phyloP scores from a whole-genome alignment of 2,888 invertebrate genomes.

The Torymus tubicola region DNA sequence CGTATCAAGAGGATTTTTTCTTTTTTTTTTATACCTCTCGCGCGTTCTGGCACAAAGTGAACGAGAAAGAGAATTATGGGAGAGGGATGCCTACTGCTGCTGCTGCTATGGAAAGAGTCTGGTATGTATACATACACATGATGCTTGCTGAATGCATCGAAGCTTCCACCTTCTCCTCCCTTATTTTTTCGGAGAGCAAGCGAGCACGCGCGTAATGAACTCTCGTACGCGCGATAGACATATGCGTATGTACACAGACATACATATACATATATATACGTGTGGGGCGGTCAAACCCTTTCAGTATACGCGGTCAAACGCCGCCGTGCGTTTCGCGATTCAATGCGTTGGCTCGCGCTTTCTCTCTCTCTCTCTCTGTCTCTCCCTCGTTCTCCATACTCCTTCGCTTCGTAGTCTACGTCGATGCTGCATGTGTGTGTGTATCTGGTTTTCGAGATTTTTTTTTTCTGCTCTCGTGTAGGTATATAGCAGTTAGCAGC shows the following conservation, averaged over 20 bases:
- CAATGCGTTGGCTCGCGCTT: constrained; percentile 1
- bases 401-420: background rate
- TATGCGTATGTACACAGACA: constrained; percentile 55
- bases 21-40: too few relatives aligned
- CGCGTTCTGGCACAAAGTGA: constrained; percentile 21
- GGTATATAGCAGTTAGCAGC: too few relatives aligned
- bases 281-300: constrained; percentile 43
- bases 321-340: constrained; percentile 19
- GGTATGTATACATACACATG: constrained; percentile 3
- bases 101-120: constrained; percentile 6
- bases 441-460: constrained; percentile 21
- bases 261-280: constrained; percentile 59
- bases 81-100: background rate
- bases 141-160: constrained; percentile 1
- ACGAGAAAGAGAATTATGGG: constrained; percentile 45
- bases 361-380: background rate
- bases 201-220: constrained; percentile 67
- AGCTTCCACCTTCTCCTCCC: constrained; percentile 34
- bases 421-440: background rate
- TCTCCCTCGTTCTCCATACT: constrained; percentile 1
- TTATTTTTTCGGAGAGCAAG: constrained; percentile 66
- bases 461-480: background rate
- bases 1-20: too few relatives aligned
- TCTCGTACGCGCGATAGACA: constrained; percentile 39
- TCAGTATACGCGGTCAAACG: constrained; percentile 38